phyloP scores from a whole-genome alignment of 2,113 vertebrate genomes.

The Labrus mixtus region DNA sequence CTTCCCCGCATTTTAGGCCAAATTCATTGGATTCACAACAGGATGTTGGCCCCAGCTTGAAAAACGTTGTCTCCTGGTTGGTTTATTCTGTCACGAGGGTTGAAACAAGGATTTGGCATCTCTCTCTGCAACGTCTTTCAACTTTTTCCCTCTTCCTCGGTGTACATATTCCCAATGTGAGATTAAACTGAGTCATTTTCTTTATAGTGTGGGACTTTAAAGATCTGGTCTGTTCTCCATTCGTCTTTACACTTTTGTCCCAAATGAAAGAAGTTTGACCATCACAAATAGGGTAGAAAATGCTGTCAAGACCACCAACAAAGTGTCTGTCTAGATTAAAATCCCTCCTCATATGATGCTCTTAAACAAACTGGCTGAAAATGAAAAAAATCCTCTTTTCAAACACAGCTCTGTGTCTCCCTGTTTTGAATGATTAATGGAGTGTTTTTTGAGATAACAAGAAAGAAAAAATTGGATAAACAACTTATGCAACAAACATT shows the following conservation, averaged over 20 bases:
- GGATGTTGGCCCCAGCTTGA: constrained; percentile 16
- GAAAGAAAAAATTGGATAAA: constrained; percentile 35
- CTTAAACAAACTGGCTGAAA: background rate
- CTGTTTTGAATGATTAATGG: constrained; percentile 4
- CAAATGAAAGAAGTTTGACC: constrained; percentile 18
- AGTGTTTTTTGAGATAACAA: constrained; percentile 27
- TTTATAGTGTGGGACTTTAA: background rate
- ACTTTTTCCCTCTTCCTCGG: background rate
- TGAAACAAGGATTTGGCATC: background rate
- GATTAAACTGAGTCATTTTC: constrained; percentile 38
- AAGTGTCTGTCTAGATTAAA: background rate
- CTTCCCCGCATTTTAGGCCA: constrained; percentile 16
- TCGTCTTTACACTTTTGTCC: background rate
- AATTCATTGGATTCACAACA: constrained; percentile 32
- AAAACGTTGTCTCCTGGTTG: constrained; percentile 37
- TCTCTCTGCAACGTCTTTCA: background rate
- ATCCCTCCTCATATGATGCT: background rate
- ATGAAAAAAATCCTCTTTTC: background rate
- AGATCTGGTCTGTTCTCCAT: constrained; percentile 11
- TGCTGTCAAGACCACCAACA: constrained; percentile 14
- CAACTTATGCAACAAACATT: constrained; percentile 63
- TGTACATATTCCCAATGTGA: constrained; percentile 25
- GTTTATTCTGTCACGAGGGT: constrained; percentile 50
- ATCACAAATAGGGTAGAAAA: background rate
- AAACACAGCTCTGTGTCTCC: background rate